Base-by-base conservation (phyloP, 1,140 invertebrate species). In the Octopus sinensis region DNA sequence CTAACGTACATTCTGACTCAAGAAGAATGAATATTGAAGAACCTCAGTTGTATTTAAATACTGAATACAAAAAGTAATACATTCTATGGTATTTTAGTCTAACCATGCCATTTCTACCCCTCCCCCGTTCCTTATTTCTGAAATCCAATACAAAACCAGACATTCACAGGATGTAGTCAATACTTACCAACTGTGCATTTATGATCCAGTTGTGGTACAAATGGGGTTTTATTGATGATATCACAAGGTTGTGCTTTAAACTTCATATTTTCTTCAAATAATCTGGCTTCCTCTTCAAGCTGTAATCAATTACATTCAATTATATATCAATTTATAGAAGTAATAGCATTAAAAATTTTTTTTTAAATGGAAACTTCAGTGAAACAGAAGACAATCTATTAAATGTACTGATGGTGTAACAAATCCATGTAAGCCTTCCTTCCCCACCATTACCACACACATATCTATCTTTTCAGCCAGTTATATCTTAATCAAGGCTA, bases 161-260 rank as follows among this genome's bases (percentile, higher is more conserved):
- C 17, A 1, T 62, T 9, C 9, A 17, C 9, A 62, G 17, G 9
- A 62, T 12, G 56, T 17, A 12, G 17, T 62, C 9, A 12, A 12
- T 62, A n/a, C 30, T 73, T 73, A 73, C 68, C 68, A n/a, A n/a
- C 17, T n/a, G 68, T 73, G 68, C 68, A 6, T 17, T 73, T 73
- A 73, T 73, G 68, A 73, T 73, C 68, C 7, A 73, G 13, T 77
- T 89, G 87, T 6, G 92, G 92, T 68, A 91, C 85, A 87, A 93
- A 93, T 6, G 93, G 92, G 81, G 91, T 88, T 82, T 91, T 90
- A n/a, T 90, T 83, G 3, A 92, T 81, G 23, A 93, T 91, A 6
- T 82, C 86, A n/a, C 90, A 85, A 9, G 91, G 90, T 78, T 88
- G 86, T 5, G 93, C 92, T 84, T 91, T 90, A 85, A 93, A 93